Conservation (phyloP, 2,797 vertebrate species). For the Taenioides sp. region DNA sequence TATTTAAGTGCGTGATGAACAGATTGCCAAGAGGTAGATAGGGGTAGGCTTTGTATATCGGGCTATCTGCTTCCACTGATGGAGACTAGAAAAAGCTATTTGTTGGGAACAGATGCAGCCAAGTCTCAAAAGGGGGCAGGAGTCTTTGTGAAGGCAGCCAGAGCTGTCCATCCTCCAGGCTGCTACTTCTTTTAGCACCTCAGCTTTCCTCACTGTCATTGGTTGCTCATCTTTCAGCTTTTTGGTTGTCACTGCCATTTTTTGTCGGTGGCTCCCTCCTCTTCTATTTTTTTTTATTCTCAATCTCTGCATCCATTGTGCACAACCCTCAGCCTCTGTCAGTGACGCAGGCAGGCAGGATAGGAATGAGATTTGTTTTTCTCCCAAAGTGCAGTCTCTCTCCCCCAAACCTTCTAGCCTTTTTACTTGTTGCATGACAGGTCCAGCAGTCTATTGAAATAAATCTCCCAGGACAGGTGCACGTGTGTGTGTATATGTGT, state of each 20-base stretch:
- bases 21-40: conserved; percentile 54
- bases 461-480: conserved; percentile 51
- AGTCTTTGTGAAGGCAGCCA: conserved; percentile 36
- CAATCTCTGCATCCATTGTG: conserved; percentile 27
- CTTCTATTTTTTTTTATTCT: neutral
- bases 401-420: conserved; percentile 42
- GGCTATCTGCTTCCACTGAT: conserved; percentile 59
- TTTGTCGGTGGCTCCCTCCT: conserved; percentile 9
- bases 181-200: neutral
- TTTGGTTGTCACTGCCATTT: conserved; percentile 13
- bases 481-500: conserved; percentile 1
- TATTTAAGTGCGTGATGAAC: conserved; percentile 60
- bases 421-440: conserved; percentile 70
- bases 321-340: conserved; percentile 44
- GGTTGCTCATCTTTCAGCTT: conserved; percentile 23
- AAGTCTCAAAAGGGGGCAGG: conserved; percentile 29
- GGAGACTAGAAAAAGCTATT: conserved; percentile 52
- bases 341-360: conserved; percentile 41
- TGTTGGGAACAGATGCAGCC: conserved; percentile 38
- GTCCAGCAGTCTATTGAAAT: conserved; percentile 55
- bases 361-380: conserved; percentile 68
- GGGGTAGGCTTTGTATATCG: conserved; percentile 51
- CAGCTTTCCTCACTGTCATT: conserved; percentile 11
- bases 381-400: conserved; percentile 45
- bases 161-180: conserved; percentile 14